phyloP scores from a whole-genome alignment of 1,140 invertebrate genomes.

The Saccostrea echinata region DNA sequence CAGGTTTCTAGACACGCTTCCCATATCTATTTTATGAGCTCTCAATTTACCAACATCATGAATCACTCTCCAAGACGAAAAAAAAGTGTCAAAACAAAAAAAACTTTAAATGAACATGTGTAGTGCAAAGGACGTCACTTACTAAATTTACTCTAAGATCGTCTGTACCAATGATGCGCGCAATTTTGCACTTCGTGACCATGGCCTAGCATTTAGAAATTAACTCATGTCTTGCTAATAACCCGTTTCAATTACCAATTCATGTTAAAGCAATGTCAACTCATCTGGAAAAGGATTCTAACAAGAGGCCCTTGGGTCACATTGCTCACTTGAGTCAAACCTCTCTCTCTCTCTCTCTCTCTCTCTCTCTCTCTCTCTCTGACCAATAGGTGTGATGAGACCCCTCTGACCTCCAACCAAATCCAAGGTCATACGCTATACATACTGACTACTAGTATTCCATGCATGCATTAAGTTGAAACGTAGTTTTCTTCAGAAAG shows the following conservation, averaged over 20 bases:
- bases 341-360: not conserved
- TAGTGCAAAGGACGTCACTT: not conserved
- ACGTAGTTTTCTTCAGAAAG: no score
- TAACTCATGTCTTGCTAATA: no score
- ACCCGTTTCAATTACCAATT: no score
- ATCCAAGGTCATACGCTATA: no score
- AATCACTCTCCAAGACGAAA: not conserved
- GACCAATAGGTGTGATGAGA: no score
- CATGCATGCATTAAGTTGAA: no score
- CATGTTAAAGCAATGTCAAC: no score
- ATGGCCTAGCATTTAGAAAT: not conserved
- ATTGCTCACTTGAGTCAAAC: not conserved
- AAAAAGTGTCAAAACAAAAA: conserved; percentile 10
- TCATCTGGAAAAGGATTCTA: no score
- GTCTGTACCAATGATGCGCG: not conserved
- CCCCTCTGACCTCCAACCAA: no score
- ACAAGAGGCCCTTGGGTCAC: not conserved
- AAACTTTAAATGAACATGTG: not conserved
- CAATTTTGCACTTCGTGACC: not conserved
- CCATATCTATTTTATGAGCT: conserved; percentile 29
- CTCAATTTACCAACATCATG: conserved; percentile 14
- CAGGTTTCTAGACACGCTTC: conserved; percentile 2
- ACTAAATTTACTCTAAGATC: not conserved
- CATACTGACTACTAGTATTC: no score
- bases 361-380: no score